Conservation (phyloP, 2,113 vertebrate genomes). For the Pelecanus crispus region DNA sequence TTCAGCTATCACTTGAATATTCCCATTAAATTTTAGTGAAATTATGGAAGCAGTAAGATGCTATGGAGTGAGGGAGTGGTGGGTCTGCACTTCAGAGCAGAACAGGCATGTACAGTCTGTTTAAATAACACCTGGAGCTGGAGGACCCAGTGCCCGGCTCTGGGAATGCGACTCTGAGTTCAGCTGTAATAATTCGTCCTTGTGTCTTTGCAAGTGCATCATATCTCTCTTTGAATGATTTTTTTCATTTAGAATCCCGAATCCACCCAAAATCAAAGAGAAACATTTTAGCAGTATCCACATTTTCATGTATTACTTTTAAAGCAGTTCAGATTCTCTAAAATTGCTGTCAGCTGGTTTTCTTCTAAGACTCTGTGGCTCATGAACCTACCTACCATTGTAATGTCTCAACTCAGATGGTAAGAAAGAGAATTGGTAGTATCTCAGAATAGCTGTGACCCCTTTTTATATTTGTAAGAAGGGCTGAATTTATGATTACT, state of each 20-base stretch:
- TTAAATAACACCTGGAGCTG: neutral
- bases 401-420: neutral
- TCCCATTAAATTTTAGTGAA: neutral
- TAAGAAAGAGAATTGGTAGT: neutral
- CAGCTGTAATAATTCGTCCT: neutral
- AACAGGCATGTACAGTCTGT: neutral
- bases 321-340: neutral
- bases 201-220: accelerated
- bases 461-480: neutral
- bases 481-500: neutral
- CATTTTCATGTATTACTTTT: neutral
- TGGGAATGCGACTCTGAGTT: accelerated
- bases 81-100: neutral
- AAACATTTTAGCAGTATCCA: neutral
- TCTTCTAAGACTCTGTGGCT: neutral
- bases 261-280: neutral
- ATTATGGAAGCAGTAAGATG: neutral
- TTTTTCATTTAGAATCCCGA: neutral
- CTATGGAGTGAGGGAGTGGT: neutral
- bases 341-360: neutral
- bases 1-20: neutral
- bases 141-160: neutral
- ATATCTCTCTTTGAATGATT: neutral
- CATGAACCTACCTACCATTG: neutral
- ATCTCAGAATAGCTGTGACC: neutral